phyloP scores from a whole-genome alignment of 2,888 invertebrate genomes.

The Muschampia plurimacula region DNA sequence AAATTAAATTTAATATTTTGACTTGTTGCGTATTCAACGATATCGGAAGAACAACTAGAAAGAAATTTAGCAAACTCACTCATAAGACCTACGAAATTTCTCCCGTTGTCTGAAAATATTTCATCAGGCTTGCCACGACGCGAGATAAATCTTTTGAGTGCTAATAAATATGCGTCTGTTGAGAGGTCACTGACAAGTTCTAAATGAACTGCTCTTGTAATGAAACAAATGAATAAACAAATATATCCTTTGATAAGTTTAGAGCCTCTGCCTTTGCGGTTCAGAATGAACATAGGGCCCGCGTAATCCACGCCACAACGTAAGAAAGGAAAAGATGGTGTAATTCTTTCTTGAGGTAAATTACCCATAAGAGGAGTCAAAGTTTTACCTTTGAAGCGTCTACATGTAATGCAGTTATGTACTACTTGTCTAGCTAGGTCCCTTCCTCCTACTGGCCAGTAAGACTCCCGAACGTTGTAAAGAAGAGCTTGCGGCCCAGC shows the following conservation, averaged over 20 bases:
- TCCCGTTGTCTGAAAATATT: background rate
- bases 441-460: conserved; percentile 26
- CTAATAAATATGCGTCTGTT: background rate
- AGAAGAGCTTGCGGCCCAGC: conserved; percentile 40
- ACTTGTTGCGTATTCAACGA: background rate
- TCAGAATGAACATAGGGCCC: conserved; percentile 9
- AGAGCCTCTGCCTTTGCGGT: background rate
- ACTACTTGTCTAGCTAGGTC: conserved; percentile 38
- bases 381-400: conserved; percentile 19
- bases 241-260: background rate
- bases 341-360: conserved; percentile 27
- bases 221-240: background rate
- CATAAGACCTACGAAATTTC: background rate
- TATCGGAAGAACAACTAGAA: background rate
- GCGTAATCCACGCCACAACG: conserved; percentile 21
- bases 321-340: conserved; percentile 15
- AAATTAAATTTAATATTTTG: background rate
- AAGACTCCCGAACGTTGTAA: conserved; percentile 30
- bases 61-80: background rate
- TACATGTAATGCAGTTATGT: conserved; percentile 27
- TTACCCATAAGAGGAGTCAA: conserved; percentile 28
- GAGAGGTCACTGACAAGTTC: background rate
- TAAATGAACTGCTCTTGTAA: background rate
- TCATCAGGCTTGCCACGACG: background rate
- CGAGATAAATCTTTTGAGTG: background rate